Percentiles rank a stretch among this genome's conserved stretches.
Conservation (phyloP, 2,888 invertebrate species). For the Synanthedon vespiformis region DNA sequence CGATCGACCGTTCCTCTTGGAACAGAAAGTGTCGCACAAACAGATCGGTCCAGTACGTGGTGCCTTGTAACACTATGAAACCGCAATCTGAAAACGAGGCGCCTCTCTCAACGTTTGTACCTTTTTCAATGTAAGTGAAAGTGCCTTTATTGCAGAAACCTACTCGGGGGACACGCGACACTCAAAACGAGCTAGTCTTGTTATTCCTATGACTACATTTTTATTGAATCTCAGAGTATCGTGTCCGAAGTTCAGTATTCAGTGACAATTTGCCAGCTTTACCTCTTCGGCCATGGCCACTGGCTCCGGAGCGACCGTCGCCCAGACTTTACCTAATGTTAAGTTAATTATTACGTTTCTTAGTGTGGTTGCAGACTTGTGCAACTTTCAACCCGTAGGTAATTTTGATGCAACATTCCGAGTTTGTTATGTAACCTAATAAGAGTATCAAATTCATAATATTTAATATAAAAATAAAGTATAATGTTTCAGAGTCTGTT, state of each 20-base stretch:
- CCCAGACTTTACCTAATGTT: too few relatives aligned
- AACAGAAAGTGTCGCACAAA: slow-evolving; percentile 95
- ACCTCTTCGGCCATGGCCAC: too few relatives aligned
- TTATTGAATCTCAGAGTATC: too few relatives aligned
- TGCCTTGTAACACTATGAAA: slow-evolving; percentile 92
- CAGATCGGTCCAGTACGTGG: slow-evolving; percentile 95
- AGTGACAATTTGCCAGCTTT: too few relatives aligned
- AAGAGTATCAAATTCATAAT: not conserved
- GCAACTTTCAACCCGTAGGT: not conserved
- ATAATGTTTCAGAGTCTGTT: slow-evolving; percentile 26
- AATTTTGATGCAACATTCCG: slow-evolving; percentile 9
- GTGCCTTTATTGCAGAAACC: not conserved
- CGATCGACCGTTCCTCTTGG: slow-evolving; percentile 88
- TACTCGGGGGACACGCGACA: not conserved
- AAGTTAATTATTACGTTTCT: not conserved
- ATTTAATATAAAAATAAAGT: not conserved
- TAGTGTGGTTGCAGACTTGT: not conserved
- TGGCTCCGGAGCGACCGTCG: too few relatives aligned
- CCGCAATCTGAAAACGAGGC: slow-evolving; percentile 78
- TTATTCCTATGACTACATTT: too few relatives aligned
- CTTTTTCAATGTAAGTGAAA: not conserved
- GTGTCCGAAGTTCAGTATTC: too few relatives aligned
- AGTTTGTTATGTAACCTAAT: slow-evolving; percentile 3
- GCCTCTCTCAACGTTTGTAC: not conserved
- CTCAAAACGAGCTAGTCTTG: too few relatives aligned